Evolutionary conservation across 2,797 vertebrate species (phyloP).

Genomic region (Rhyacichthys aspro): DNA sequence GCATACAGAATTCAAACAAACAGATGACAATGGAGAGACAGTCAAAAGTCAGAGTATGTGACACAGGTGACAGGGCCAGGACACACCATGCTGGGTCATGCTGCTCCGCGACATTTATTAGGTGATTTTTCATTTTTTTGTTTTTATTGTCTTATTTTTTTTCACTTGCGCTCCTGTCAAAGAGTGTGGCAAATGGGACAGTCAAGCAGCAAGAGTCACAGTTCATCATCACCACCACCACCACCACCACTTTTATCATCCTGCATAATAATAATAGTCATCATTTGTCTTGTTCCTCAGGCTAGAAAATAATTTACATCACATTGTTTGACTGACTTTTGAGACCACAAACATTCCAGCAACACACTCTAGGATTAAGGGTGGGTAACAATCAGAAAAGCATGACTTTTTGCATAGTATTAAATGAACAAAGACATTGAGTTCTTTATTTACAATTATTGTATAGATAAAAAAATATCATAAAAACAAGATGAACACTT

Average conservation of each 20-base stretch:
- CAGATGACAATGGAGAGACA: constrained; percentile 23
- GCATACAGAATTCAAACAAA: constrained; percentile 9
- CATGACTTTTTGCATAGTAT: constrained; percentile 99
- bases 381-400: constrained; percentile 92
- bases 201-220: constrained; percentile 89
- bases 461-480: constrained; percentile 99
- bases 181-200: constrained; percentile 86
- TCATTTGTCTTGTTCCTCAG: constrained; percentile 76
- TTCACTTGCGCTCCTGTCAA: constrained; percentile 87
- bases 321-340: constrained; percentile 86
- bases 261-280: constrained; percentile 34
- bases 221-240: constrained; percentile 73
- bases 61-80: constrained; percentile 67
- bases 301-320: constrained; percentile 91
- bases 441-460: constrained; percentile 99
- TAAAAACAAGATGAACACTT: constrained; percentile 99
- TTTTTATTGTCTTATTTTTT: constrained; percentile 75
- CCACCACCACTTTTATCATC: constrained; percentile 29
- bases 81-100: constrained; percentile 89
- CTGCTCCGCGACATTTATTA: constrained; percentile 94
- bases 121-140: constrained; percentile 72
- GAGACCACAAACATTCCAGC: constrained; percentile 93
- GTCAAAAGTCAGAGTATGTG: constrained; percentile 45
- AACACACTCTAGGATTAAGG: constrained; percentile 87
- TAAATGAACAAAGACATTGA: constrained; percentile 99